Percentiles rank a stretch among this genome's conserved stretches.
phyloP scores from a whole-genome alignment of 2,797 vertebrate genomes.

The Triplophysa yarkandensis region DNA sequence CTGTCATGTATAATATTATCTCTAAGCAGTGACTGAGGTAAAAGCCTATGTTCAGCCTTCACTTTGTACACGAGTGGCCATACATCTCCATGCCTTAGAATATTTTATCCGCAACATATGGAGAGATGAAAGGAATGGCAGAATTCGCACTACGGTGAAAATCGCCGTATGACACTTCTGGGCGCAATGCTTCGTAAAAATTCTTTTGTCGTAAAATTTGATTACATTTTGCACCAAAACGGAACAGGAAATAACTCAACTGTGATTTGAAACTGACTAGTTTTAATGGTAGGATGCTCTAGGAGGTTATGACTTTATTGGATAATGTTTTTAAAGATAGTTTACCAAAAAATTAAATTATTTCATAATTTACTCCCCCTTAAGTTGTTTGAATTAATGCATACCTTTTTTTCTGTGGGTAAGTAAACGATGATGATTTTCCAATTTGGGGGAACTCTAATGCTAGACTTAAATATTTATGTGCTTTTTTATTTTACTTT shows the following conservation, averaged over 20 bases:
- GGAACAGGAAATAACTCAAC: not conserved
- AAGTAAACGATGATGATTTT: too few relatives aligned
- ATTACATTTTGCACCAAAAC: not conserved
- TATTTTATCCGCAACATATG: not conserved
- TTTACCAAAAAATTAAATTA: too few relatives aligned
- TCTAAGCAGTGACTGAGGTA: conserved; percentile 3
- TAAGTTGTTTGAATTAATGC: too few relatives aligned
- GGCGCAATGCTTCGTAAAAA: not conserved
- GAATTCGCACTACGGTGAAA: not conserved
- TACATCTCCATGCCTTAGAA: conserved; percentile 13
- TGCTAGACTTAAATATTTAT: too few relatives aligned
- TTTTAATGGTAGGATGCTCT: not conserved
- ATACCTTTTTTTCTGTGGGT: too few relatives aligned
- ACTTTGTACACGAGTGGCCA: conserved; percentile 4
- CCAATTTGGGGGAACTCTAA: too few relatives aligned
- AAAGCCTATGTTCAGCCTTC: not conserved
- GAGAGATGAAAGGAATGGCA: not conserved
- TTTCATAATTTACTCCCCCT: too few relatives aligned
- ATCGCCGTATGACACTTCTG: not conserved
- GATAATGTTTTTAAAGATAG: not conserved
- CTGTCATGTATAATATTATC: conserved; percentile 17
- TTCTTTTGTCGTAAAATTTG: not conserved
- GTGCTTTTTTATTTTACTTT: too few relatives aligned
- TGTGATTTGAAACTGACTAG: not conserved
- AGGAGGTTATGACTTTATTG: not conserved